Base-by-base conservation (phyloP, 2,113 vertebrate species). In the Platichthys stellatus region DNA sequence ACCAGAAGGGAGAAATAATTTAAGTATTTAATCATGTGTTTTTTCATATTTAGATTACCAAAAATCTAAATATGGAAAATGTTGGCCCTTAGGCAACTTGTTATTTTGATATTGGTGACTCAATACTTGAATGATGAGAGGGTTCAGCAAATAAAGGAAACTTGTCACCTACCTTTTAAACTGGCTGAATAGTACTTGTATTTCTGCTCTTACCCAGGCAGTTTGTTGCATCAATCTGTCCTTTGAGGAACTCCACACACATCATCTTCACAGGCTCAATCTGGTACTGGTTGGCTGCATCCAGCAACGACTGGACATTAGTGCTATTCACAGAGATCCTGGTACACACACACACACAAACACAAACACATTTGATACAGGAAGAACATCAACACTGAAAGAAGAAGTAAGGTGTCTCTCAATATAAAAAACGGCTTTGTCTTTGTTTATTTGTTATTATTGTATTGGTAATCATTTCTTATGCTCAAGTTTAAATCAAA, bases 211-310 rank as follows among this genome's bases (percentile, higher is more conserved):
- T 95, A 99, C 98, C 97, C 56, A 99, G 94, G 82, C 98, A 99
- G 89, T 99, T 99, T 73, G 98, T 97, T 78, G 97, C 96, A 92
- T 99, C 98, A 72, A 99, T 96, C 93, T 99, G 97, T 82, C 97
- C 97, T 93, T 98, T 99, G 51, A 99, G 94, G 82, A 98, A 98
- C 76, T 99, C 97, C 85, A 98, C 97, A 82, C 98, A 99, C 98
- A 99, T 98, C 93, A 96, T 98, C 93, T 99, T 99, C 81, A 99
- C 98, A n/a, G 97, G 98, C 80, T 99, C 98, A 85, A 99, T 98
- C 80, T 99, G 98, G 84, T 99, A 99, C 69, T 99, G 98, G 92
- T 99, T 98, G 90, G 98, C 98, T 79, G 98, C 97, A 93, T 98
- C 97, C 88, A 99, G 87, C 85, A 99, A 91, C 35, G 98, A 98